Evolutionary conservation across 1,140 invertebrate species (phyloP).

Genomic region (Hycleus cichorii): DNA sequence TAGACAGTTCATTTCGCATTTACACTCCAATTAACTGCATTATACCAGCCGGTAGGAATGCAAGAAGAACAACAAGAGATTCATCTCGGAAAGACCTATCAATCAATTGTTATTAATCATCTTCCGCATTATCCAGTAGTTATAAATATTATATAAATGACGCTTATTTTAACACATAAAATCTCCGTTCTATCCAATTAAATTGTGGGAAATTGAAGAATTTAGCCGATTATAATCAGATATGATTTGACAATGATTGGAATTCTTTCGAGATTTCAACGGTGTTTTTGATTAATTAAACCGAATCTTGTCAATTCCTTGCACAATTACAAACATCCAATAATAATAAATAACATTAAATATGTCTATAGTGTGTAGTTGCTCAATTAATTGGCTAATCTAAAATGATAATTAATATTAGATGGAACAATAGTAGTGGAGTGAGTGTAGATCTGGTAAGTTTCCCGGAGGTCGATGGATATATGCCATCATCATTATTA

Average conservation of each 20-base stretch:
- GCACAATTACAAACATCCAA: no score
- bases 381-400: conserved; percentile 6
- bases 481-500: background rate
- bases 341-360: background rate
- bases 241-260: no score
- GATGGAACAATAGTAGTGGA: conserved; percentile 1
- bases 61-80: background rate
- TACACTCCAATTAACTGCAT: conserved; percentile 11
- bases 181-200: no score
- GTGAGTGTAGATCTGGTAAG: conserved; percentile 7
- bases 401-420: conserved; percentile 12
- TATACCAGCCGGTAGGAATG: background rate
- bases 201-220: no score
- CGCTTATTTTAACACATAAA: no score
- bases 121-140: no score
- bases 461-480: background rate
- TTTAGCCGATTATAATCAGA: no score
- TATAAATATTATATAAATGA: no score
- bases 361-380: background rate
- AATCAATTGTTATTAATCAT: conserved; percentile 6
- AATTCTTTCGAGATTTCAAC: no score
- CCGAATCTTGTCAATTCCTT: no score
- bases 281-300: no score
- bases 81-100: conserved; percentile 1
- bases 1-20: conserved; percentile 11